Percentiles rank a stretch among this genome's conserved stretches.
These are phyloP conservation scores for Crotalus horridus DNA, from an alignment of 2,113 vertebrate species.

Conservation along the genomic window DNA sequence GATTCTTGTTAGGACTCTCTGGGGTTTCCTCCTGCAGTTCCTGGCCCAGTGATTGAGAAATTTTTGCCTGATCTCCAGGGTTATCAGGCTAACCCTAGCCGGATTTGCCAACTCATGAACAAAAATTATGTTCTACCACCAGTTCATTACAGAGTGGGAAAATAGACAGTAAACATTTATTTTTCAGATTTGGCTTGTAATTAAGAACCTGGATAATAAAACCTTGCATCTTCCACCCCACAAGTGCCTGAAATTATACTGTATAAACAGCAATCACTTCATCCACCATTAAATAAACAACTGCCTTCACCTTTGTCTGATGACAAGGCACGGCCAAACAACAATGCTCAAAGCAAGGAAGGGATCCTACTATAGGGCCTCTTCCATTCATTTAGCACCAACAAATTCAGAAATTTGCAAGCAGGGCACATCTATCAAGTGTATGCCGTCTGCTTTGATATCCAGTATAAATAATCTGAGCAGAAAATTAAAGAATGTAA, in stretches of 20 bases:
- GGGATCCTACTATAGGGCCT: neutral
- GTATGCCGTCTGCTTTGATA: neutral
- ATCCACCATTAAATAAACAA: constrained; percentile 12
- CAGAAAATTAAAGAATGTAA: neutral
- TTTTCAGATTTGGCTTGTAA: constrained; percentile 33
- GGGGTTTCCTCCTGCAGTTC: neutral
- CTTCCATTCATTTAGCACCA: neutral
- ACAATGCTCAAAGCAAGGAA: neutral
- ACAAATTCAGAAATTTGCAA: neutral
- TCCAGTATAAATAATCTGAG: neutral
- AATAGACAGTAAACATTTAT: constrained; percentile 1
- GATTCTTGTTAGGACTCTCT: neutral
- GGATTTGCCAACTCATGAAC: neutral
- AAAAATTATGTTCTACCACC: neutral
- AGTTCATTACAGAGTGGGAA: neutral
- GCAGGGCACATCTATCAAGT: neutral
- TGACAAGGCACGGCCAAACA: constrained; percentile 4
- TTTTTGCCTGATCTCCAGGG: neutral
- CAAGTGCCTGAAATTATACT: neutral
- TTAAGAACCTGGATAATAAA: constrained; percentile 31
- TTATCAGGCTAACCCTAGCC: neutral
- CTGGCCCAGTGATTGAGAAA: neutral
- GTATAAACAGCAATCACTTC: constrained; percentile 45
- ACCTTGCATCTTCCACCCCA: constrained; percentile 1
- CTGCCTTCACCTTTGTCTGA: constrained; percentile 3